A percentile compares a stretch with the other conserved stretches of the same genome.
phyloP scores from a whole-genome alignment of 2,797 vertebrate species.

The Leptodactylus fallax region DNA sequence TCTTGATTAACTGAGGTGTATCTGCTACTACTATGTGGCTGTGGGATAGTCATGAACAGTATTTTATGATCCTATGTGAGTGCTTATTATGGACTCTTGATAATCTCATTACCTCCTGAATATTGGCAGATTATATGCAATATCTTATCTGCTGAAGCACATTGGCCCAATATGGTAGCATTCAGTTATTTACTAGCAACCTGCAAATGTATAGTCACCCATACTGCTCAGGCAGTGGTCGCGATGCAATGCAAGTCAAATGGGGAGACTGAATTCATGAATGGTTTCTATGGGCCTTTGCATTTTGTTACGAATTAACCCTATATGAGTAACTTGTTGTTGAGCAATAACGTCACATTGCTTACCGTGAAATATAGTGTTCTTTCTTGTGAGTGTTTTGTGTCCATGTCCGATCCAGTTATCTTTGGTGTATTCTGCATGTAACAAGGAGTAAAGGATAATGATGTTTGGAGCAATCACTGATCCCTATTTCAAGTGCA shows the following conservation, averaged over 20 bases:
- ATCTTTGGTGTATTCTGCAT: background rate
- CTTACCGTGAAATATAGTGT: background rate
- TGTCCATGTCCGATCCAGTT: background rate
- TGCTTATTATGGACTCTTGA: conserved; percentile 22
- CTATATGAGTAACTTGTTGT: background rate
- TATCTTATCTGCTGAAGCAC: background rate
- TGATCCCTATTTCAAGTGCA: too few relatives aligned
- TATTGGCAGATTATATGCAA: conserved; percentile 16
- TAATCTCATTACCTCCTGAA: background rate
- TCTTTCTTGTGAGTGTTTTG: background rate
- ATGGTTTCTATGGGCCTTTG: background rate
- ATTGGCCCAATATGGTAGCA: background rate
- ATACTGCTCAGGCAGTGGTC: background rate
- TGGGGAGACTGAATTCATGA: background rate
- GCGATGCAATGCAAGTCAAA: background rate
- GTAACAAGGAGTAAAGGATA: background rate
- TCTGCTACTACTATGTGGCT: conserved; percentile 1
- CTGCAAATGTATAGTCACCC: background rate
- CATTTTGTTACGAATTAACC: background rate
- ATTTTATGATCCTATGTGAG: background rate
- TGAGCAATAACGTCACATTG: background rate
- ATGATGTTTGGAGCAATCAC: background rate
- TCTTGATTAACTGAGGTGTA: conserved; percentile 75
- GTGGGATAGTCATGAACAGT: background rate
- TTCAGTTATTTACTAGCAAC: background rate